phyloP scores from a whole-genome alignment of 1,140 invertebrate species.

The Drosophila suzukii region DNA sequence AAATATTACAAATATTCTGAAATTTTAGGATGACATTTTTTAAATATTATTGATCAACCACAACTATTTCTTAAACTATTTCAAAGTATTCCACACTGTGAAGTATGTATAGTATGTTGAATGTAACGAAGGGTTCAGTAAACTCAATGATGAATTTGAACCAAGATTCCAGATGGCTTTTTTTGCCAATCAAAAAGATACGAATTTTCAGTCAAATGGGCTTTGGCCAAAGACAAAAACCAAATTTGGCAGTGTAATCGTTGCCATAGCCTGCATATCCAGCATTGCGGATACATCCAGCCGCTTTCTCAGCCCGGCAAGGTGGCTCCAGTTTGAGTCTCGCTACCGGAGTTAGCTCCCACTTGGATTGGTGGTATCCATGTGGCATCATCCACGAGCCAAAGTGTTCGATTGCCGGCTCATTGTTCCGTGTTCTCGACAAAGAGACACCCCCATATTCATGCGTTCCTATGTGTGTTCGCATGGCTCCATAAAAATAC shows the following conservation, averaged over 20 bases:
- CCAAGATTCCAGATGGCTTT: conserved; percentile 17
- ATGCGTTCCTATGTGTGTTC: neutral
- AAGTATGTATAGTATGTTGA: neutral
- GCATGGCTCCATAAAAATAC: conserved; percentile 24
- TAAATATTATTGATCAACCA: no score
- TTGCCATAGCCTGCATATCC: conserved; percentile 22
- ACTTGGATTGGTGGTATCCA: conserved; percentile 6
- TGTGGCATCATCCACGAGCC: conserved; percentile 11
- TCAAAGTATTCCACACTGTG: neutral
- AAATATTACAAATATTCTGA: no score
- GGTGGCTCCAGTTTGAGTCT: conserved; percentile 11
- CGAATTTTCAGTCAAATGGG: neutral
- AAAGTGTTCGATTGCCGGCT: conserved; percentile 62
- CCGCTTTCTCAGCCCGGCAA: conserved; percentile 9
- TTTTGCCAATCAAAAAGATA: neutral
- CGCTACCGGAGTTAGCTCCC: neutral
- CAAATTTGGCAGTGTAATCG: conserved; percentile 18
- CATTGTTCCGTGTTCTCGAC: conserved; percentile 30
- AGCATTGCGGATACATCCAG: conserved; percentile 24
- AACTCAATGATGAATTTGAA: neutral
- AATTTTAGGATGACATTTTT: neutral
- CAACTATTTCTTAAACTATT: neutral
- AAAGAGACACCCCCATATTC: conserved; percentile 28
- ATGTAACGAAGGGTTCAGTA: neutral
- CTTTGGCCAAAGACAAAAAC: neutral